Conservation (phyloP, 2,113 vertebrate species). For the Myiozetetes cayanensis region DNA sequence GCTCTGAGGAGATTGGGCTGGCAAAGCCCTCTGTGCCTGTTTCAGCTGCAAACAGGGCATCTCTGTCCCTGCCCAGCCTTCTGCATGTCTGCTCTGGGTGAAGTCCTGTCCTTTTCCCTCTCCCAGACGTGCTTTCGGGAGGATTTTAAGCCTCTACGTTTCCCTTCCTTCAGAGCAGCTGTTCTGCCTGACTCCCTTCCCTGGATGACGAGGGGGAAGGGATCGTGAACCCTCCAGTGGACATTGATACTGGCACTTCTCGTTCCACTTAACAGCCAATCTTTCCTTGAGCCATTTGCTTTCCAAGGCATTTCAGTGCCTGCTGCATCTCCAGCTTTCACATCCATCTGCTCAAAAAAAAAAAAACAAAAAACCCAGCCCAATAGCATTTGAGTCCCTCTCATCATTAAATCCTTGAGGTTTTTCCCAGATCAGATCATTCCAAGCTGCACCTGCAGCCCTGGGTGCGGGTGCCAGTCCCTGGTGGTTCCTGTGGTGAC, state of each 20-base stretch:
- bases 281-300: background rate
- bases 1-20: background rate
- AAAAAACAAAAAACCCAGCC: background rate
- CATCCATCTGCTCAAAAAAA: background rate
- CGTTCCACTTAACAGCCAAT: background rate
- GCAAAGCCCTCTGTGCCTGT: background rate
- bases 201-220: background rate
- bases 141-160: background rate
- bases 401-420: background rate
- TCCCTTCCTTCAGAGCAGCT: background rate
- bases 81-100: background rate
- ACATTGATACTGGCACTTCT: background rate
- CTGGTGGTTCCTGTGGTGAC: background rate
- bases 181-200: background rate
- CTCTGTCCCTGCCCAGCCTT: background rate
- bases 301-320: background rate
- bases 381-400: background rate
- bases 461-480: background rate
- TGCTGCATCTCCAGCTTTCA: background rate
- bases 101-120: background rate
- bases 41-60: rapidly evolving
- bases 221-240: background rate
- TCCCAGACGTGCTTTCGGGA: background rate
- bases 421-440: background rate
- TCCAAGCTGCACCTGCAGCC: background rate